Base-by-base conservation (phyloP, 1,140 invertebrate genomes). In the Zaprionus kolodkinae region DNA sequence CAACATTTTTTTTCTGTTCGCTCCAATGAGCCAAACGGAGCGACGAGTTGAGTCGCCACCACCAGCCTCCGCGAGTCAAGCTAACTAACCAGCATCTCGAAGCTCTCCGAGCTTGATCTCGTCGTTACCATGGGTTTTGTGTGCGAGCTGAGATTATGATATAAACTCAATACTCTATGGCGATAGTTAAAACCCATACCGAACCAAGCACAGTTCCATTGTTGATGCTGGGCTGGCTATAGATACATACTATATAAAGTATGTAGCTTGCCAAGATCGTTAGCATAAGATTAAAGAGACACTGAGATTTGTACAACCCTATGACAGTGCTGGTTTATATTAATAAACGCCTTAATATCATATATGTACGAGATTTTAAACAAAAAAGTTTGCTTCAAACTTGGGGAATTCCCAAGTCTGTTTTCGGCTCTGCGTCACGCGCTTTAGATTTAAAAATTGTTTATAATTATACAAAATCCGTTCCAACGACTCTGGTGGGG, bases 271-370 rank as follows among this genome's bases (percentile, higher is more conserved):
- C 21, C 21, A 2, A 65, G 76, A 88, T 88, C 85, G 85, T 88
- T 89, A 89, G 85, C 85, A 89, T 89, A 89, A 81, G 78, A 85
- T 89, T 90, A 90, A 85, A 85, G 57, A 56, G 65, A 56, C 56
- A 59, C 65, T 45, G 40, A 79, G 56, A 65, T 52, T 65, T 45
- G 59, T 64, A 64, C 60, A 59, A 43, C 36, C 15, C 43, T 68
- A 33, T 36, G 43, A 55, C n/a, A 40, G 50, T 27, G 50, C 21
- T 55, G 63, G 45, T 56, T 70, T 61, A 77, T 68, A 73, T 81
- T 77, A 79, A 65, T 48, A 50, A 36, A 52, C 52, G 40, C 45
- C 21, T 50, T 48, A 35, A 40, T 50, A 55, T 66, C 56, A 67
- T n/a, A 13, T n/a, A 70, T n/a, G 54, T 68, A 79, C 67, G 68